phyloP scores from a whole-genome alignment of 2,888 invertebrate genomes.

The Coenonympha arcania region DNA sequence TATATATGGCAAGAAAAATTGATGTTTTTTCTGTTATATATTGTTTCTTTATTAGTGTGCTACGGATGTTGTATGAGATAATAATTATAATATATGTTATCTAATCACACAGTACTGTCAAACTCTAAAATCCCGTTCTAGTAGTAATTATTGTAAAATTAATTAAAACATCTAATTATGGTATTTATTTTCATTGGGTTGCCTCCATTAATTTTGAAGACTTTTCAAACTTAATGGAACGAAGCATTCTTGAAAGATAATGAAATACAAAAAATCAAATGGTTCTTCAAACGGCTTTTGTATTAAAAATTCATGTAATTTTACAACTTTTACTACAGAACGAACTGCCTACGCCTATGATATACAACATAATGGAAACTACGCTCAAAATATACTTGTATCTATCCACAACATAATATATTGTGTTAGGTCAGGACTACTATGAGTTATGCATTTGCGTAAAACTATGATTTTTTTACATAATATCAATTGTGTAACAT shows the following conservation, averaged over 20 bases:
- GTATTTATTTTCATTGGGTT: neutral
- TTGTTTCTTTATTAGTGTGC: slow-evolving; percentile 7
- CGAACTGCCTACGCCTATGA: neutral
- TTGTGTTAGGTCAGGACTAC: neutral
- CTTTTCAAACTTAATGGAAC: too few species aligned
- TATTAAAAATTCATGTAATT: neutral
- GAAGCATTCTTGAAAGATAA: too few species aligned
- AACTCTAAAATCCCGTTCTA: neutral
- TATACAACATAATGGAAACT: neutral
- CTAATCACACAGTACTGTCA: neutral
- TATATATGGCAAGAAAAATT: slow-evolving; percentile 18
- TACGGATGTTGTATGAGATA: slow-evolving; percentile 11
- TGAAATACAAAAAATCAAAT: too few species aligned
- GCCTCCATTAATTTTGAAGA: neutral
- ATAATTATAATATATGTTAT: neutral
- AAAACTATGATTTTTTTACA: neutral
- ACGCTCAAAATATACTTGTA: slow-evolving; percentile 7
- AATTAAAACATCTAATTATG: too few species aligned
- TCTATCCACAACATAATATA: neutral
- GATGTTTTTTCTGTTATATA: slow-evolving; percentile 5
- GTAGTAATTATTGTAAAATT: slow-evolving; percentile 10
- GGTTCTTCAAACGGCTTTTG: too few species aligned
- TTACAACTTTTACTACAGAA: slow-evolving; percentile 8
- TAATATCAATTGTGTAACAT: too few species aligned
- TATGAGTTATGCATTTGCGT: neutral